phyloP scores from a whole-genome alignment of 2,888 invertebrate species.

The Troglohyphantes excavatus region DNA sequence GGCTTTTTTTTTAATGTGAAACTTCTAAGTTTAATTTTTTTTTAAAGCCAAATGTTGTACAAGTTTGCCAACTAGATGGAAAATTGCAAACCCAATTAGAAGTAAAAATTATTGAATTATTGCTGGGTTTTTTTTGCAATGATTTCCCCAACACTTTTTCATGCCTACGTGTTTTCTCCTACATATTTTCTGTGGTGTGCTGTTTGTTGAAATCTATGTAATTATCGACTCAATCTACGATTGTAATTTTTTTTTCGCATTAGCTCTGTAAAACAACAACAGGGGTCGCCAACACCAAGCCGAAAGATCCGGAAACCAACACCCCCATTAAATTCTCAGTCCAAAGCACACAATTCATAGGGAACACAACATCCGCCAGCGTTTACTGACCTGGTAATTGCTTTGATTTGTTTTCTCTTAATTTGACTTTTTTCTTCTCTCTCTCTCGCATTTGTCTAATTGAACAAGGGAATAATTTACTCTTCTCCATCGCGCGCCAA shows the following conservation, averaged over 20 bases:
- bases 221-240: neutral
- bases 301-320: conserved; percentile 12
- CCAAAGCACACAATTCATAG: conserved; percentile 5
- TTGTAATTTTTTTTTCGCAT: neutral
- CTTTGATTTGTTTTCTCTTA: neutral
- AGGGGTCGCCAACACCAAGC: neutral
- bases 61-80: no score
- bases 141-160: no score
- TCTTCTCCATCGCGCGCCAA: neutral
- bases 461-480: conserved; percentile 35
- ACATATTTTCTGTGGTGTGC: neutral
- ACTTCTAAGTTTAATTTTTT: no score
- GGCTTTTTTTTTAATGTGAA: no score
- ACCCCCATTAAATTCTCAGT: conserved; percentile 32
- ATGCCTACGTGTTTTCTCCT: no score
- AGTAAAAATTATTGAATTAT: no score
- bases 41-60: no score
- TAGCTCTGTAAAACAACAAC: neutral
- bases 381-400: conserved; percentile 59
- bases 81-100: no score
- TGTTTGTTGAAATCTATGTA: neutral
- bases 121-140: no score
- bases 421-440: conserved; percentile 16
- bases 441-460: conserved; percentile 29
- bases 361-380: conserved; percentile 14